These are phyloP conservation scores for Drosophila stalkeri DNA, from an alignment of 2,888 invertebrate genomes.

Conservation along the genomic window DNA sequence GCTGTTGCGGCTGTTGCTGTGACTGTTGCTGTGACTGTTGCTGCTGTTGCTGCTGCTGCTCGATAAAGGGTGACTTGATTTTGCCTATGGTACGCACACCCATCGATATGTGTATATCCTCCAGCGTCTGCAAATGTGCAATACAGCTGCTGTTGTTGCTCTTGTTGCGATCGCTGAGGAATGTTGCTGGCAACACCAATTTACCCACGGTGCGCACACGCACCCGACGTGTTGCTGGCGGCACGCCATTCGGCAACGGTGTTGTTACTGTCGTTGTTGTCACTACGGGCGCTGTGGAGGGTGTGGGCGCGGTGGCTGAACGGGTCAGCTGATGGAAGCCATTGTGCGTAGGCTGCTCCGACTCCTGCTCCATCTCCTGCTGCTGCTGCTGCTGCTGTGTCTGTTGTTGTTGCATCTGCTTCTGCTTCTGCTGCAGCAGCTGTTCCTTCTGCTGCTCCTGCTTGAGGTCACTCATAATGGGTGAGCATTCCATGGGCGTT, in stretches of 20 bases:
- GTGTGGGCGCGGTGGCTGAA: slow-evolving; percentile 32
- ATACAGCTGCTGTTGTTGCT: slow-evolving; percentile 26
- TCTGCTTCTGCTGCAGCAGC: not conserved
- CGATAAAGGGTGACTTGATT: slow-evolving; percentile 84
- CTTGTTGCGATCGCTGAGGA: slow-evolving; percentile 77
- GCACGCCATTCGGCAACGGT: not conserved
- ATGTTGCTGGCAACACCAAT: slow-evolving; percentile 80
- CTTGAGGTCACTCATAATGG: slow-evolving; percentile 17
- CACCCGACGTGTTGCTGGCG: slow-evolving; percentile 59
- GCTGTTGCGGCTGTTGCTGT: slow-evolving; percentile 22
- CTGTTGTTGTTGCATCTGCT: too few species aligned
- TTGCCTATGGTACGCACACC: slow-evolving; percentile 82
- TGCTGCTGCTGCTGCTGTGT: not conserved
- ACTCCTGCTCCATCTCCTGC: not conserved
- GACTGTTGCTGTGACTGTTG: slow-evolving; percentile 58
- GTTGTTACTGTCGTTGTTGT: not conserved
- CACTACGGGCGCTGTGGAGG: not conserved
- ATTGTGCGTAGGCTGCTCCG: slow-evolving; percentile 14
- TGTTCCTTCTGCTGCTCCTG: not conserved
- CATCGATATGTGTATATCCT: slow-evolving; percentile 54
- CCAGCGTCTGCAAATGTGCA: slow-evolving; percentile 51
- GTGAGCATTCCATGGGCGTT: slow-evolving; percentile 70
- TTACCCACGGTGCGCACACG: slow-evolving; percentile 82
- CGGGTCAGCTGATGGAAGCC: slow-evolving; percentile 29
- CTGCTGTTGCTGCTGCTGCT: slow-evolving; percentile 64